Base-by-base conservation (phyloP, 2,888 invertebrate species). In the Andricus curvator region DNA sequence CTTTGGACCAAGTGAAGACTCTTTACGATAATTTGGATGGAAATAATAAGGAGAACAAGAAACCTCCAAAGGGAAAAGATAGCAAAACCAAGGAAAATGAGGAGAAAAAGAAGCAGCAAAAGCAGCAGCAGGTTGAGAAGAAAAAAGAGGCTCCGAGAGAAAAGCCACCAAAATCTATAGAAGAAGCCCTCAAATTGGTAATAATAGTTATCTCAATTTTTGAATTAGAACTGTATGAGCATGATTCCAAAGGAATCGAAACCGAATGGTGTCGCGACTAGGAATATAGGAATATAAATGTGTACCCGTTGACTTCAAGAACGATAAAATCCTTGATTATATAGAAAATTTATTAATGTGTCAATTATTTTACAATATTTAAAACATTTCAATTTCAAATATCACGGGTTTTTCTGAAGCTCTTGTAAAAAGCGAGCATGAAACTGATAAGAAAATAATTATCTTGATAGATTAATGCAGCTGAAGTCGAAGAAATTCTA, bases 1-100 rank as follows among this genome's bases (percentile, higher is more conserved):
- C 96, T 3, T 93, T 95, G 83, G 94, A 95, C 64, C 95, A 96
- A 93, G 94, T 96, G 77, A 95, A 95, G 86, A 95, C 94, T 79
- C 94, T 96, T 82, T 95, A 96, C 87, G 94, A 94, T 68, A 94
- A 94, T 66, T 94, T 94, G 92, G 95, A 95, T 86, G 94, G 94
- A 85, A 95, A 94, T 88, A 95, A 94, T 88, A 95, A 95, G 86
- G 95, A 95, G 80, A 94, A 93, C 85, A 94, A 94, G 83, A 94
- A 94, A 82, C 92, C 93, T 20, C 79, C 85, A 1, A 91, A 91
- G 79, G 90, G 89, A 44, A 93, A 92, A 76, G 91, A 91, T 15
- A 90, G 84, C 78, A 92, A 92, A 79, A 86, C 90, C 15, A 93
- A 93, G 83, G 93, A 93, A 84, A 93, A 93, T 87, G 94, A 94